Percentiles rank a stretch among this genome's conserved stretches.
phyloP scores from a whole-genome alignment of 2,888 invertebrate species.

The Drymonia ruficornis region DNA sequence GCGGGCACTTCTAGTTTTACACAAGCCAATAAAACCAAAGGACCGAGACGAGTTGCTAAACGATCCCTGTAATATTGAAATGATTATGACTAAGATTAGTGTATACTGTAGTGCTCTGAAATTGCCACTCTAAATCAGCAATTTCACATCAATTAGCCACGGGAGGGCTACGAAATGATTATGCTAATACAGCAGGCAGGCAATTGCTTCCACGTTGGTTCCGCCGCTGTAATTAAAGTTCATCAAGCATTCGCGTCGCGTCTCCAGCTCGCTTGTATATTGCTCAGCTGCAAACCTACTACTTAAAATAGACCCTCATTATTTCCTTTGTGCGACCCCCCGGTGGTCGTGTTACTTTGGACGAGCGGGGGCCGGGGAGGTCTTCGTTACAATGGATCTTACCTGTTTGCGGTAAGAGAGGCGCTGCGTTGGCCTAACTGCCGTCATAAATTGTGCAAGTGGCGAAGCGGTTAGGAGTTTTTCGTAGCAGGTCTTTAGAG shows the following conservation, averaged over 20 bases:
- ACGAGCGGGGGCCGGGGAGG: constrained; percentile 1
- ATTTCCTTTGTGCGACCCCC: constrained; percentile 40
- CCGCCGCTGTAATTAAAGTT: constrained; percentile 67
- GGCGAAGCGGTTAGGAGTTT: constrained; percentile 62
- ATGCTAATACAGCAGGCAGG: constrained; percentile 68
- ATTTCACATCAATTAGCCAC: constrained; percentile 64
- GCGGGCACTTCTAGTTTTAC: too few relatives aligned
- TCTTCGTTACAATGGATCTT: constrained; percentile 35
- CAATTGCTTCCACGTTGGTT: constrained; percentile 62
- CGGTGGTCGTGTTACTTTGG: constrained; percentile 3
- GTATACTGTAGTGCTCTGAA: constrained; percentile 26
- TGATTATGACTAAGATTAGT: constrained; percentile 32
- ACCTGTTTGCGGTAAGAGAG: constrained; percentile 56
- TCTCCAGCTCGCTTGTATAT: constrained; percentile 58
- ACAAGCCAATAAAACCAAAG: constrained; percentile 23
- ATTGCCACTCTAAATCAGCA: constrained; percentile 45
- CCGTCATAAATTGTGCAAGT: constrained; percentile 69
- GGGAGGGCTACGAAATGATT: constrained; percentile 60
- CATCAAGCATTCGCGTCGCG: constrained; percentile 64
- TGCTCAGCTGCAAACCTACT: constrained; percentile 50
- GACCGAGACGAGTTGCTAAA: constrained; percentile 18
- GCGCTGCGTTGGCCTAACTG: constrained; percentile 65
- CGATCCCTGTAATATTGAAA: constrained; percentile 27
- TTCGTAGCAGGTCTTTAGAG: constrained; percentile 64
- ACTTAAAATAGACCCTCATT: constrained; percentile 44